A percentile compares a stretch with the other conserved stretches of the same genome.
phyloP scores from a whole-genome alignment of 2,888 invertebrate species.

The Drosophila putrida region DNA sequence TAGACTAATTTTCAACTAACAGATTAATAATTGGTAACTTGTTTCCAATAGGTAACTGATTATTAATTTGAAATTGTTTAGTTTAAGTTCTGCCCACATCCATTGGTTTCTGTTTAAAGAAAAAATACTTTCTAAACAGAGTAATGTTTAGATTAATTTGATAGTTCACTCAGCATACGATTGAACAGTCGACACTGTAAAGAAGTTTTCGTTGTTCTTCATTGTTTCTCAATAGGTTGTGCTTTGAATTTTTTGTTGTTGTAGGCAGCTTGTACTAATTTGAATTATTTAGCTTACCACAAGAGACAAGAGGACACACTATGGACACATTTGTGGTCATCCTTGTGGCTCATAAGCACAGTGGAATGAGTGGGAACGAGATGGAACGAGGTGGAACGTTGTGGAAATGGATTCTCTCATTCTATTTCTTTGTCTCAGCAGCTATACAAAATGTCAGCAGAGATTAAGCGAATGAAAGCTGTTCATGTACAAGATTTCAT shows the following conservation, averaged over 20 bases:
- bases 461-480: conserved; percentile 72
- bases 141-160: too few species aligned
- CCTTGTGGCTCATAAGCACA: conserved; percentile 1
- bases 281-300: conserved; percentile 47
- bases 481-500: conserved; percentile 66
- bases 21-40: too few species aligned
- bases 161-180: too few species aligned
- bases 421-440: conserved; percentile 24
- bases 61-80: neutral
- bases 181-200: too few species aligned
- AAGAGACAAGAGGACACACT: conserved; percentile 21
- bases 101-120: conserved; percentile 23
- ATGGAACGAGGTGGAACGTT: conserved; percentile 9
- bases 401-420: conserved; percentile 7
- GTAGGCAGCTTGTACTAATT: conserved; percentile 44
- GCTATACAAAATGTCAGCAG: conserved; percentile 72
- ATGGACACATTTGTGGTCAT: conserved; percentile 31
- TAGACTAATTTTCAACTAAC: too few species aligned
- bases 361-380: too few species aligned
- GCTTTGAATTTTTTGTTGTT: neutral
- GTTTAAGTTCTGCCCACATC: conserved; percentile 43
- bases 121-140: too few species aligned
- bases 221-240: neutral
- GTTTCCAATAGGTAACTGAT: too few species aligned
- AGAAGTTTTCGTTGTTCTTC: neutral